A percentile compares a stretch with the other conserved stretches of the same genome.
phyloP scores from a whole-genome alignment of 23 tunicate species.

The Corella eumyota region DNA sequence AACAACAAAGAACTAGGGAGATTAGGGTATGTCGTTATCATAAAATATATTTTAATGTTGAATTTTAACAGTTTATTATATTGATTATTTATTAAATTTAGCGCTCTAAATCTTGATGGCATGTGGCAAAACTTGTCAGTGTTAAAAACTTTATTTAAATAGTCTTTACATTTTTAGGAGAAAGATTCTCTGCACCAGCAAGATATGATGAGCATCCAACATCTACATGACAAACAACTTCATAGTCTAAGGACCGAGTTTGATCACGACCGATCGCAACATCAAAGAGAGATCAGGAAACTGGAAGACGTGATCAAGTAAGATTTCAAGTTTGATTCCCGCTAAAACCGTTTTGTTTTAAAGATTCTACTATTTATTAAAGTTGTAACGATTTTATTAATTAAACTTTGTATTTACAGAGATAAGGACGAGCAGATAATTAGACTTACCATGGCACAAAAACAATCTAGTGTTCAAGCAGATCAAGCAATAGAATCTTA shows the following conservation, averaged over 20 bases:
- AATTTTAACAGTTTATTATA: not conserved
- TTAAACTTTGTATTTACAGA: slow-evolving; percentile 11
- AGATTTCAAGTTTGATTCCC: not conserved
- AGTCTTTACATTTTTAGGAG: slow-evolving; percentile 21
- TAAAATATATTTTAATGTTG: not conserved
- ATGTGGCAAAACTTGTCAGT: not conserved
- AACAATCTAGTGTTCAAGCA: slow-evolving; percentile 51
- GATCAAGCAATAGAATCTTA: slow-evolving; percentile 81
- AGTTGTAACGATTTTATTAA: not conserved
- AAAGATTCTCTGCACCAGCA: slow-evolving; percentile 81
- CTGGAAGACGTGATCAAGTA: slow-evolving; percentile 67
- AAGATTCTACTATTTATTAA: not conserved
- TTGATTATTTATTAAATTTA: not conserved
- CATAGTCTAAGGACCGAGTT: slow-evolving; percentile 55
- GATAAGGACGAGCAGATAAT: slow-evolving; percentile 81
- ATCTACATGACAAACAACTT: slow-evolving; percentile 86
- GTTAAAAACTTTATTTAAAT: not conserved
- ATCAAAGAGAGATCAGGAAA: slow-evolving; percentile 21
- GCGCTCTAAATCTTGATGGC: too few species aligned
- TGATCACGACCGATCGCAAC: slow-evolving; percentile 73
- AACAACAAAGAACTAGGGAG: slow-evolving; percentile 66
- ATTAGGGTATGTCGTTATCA: too few species aligned
- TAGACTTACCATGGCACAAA: slow-evolving; percentile 31
- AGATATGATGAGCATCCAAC: slow-evolving; percentile 76
- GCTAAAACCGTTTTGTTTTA: not conserved